Base-by-base conservation (phyloP, 2,888 invertebrate species). In the Lasioglossum figueresi region DNA sequence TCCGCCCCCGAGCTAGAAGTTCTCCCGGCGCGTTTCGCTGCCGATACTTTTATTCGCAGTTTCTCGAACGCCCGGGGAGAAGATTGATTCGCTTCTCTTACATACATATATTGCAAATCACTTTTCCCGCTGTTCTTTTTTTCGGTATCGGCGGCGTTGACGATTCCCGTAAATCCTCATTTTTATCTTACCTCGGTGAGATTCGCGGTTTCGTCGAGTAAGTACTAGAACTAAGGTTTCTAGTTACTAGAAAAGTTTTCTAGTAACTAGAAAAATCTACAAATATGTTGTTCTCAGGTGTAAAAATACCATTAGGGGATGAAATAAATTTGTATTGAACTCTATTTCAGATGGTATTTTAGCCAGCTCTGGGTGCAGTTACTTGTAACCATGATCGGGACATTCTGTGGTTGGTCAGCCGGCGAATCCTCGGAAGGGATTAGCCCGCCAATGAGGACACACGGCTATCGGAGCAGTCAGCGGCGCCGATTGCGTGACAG, bases 401-500 rank as follows among this genome's bases (percentile, higher is more conserved):
- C 48, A 6, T 27, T 40, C 70, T 23, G 48, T 48, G 68, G n/a
- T n/a, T 81, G 81, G 40, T 76, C 72, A 52, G 27, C 27, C 23
- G 59, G 45, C 56, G 74, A 72, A 77, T 86, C 80, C 76, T 82
- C 78, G 82, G 80, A 89, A 82, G 66, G 90, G 90, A 90, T 90
- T 90, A 90, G 63, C 74, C 78, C 76, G 81, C 77, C 84, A 89
- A 86, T 82, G 84, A 85, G 82, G 37, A 73, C 19, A 34, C 59
- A 63, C 70, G 68, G 37, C 52, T 80, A 87, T 83, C 85, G 81
- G 88, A 86, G 83, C 88, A 90, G 86, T 88, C 84, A 84, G 40
- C 73, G 77, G 79, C 88, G 84, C 80, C 88, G 88, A 88, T 86
- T 74, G 86, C 84, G 85, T 90, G 92, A 92, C 93, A 92, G 90